Base-by-base conservation (phyloP, 2,113 vertebrate species). In the Oncorhynchus masou region DNA sequence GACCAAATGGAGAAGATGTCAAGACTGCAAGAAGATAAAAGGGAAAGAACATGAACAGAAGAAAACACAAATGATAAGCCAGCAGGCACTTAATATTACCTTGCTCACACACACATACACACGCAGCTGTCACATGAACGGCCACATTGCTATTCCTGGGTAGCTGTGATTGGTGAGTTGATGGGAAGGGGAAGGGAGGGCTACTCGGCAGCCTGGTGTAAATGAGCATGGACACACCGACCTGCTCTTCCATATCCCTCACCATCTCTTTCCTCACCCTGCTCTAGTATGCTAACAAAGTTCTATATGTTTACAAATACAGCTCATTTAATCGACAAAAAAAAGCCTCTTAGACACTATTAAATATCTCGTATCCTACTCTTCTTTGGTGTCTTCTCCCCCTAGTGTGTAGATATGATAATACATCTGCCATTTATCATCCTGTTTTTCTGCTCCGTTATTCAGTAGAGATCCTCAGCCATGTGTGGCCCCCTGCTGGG, bases 401-500 rank as follows among this genome's bases (percentile, higher is more conserved):
- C 9, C 8, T 62, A 62, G n/a, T 62, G 59, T 62, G 39, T 45
- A 45, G 9, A 45, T n/a, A 16, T 62, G 59, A 22, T 62, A 62
- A 22, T 22, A 22, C n/a, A 62, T 62, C 3, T 22, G 59, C 6
- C 19, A 62, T 62, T 62, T 45, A 45, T 11, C 39, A 45, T 45
- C 39, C 7, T 11, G 25, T 66, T 25, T 66, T 24, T 29, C 12
- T 48, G 1, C 69, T 22, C 4, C 7, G 11, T 65, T 11, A 34
- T 16, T 12, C 29, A 31, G 11, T 19, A 31, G 24, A 24, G 25
- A 31, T 29, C 15, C 15, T 62, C 15, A 19, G 0, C 76, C 81
- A 27, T 71, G 34, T 78, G 4, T 22, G 51, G 78, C 86, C 87
- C 75, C 70, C 88, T 86, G 71, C 76, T 88, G 90, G 84, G 0